phyloP scores from a whole-genome alignment of 2,797 vertebrate species.

The Catamblyrhynchus diadema region DNA sequence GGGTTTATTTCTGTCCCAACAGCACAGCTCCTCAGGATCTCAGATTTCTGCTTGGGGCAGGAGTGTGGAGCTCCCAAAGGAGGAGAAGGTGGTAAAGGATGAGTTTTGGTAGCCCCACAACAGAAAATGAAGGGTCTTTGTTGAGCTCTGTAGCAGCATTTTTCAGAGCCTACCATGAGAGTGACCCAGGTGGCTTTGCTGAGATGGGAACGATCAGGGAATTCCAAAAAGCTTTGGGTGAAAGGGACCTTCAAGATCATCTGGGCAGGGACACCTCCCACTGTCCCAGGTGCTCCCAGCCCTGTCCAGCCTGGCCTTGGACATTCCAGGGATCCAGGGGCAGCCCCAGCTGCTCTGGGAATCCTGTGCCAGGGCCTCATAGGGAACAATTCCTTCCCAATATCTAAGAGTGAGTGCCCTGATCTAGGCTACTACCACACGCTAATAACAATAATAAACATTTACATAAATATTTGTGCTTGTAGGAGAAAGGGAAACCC shows the following conservation, averaged over 20 bases:
- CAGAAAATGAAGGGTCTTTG: background rate
- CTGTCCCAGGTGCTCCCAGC: background rate
- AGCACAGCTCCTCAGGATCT: background rate
- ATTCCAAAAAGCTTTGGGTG: background rate
- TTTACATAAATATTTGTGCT: background rate
- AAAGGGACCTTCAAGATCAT: background rate
- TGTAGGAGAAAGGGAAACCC: background rate
- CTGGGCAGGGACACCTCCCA: background rate
- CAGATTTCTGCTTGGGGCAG: background rate
- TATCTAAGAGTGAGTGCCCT: background rate
- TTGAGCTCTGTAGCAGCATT: background rate
- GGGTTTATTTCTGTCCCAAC: background rate
- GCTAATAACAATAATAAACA: background rate
- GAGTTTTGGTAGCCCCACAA: background rate
- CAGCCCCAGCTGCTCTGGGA: background rate
- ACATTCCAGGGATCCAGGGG: background rate
- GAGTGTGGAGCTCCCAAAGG: background rate
- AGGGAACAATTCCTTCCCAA: background rate
- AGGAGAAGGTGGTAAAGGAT: background rate
- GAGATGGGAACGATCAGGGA: background rate
- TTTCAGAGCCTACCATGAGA: background rate
- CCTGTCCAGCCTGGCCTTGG: rapidly evolving
- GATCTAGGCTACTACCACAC: background rate
- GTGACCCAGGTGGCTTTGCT: background rate
- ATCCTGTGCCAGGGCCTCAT: background rate